Conservation (phyloP, 2,888 invertebrate species). For the Morinoia aosen region DNA sequence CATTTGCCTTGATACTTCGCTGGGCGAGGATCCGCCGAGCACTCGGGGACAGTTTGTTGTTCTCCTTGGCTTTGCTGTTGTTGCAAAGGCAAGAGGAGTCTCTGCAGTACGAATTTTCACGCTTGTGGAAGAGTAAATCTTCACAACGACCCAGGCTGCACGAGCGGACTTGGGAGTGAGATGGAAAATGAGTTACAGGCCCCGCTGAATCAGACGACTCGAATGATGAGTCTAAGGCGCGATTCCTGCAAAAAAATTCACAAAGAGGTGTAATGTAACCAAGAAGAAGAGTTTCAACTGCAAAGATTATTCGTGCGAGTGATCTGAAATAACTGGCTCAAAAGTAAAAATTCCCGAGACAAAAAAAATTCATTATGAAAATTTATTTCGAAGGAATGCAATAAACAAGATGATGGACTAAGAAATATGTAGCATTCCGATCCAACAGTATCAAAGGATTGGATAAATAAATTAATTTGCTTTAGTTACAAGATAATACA, state of each 20-base stretch:
- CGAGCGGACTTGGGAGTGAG: not conserved
- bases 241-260: not conserved
- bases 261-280: not conserved
- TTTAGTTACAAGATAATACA: too few relatives aligned
- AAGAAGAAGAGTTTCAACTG: not conserved
- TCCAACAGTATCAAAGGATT: too few relatives aligned
- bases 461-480: too few relatives aligned
- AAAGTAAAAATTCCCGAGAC: too few relatives aligned
- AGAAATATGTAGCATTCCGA: too few relatives aligned
- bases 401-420: too few relatives aligned
- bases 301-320: not conserved
- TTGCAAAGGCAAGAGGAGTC: constrained; percentile 4
- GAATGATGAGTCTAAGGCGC: not conserved
- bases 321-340: too few relatives aligned
- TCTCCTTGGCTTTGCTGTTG: not conserved
- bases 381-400: too few relatives aligned
- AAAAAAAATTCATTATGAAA: too few relatives aligned
- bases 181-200: not conserved
- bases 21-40: constrained; percentile 65
- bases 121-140: constrained; percentile 7
- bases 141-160: constrained; percentile 28
- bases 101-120: constrained; percentile 7
- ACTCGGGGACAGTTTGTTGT: constrained; percentile 56
- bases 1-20: constrained; percentile 5
- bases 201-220: not conserved